These are phyloP conservation scores for Agriotes lineatus DNA, from an alignment of 2,888 invertebrate genomes.

Conservation along the genomic window DNA sequence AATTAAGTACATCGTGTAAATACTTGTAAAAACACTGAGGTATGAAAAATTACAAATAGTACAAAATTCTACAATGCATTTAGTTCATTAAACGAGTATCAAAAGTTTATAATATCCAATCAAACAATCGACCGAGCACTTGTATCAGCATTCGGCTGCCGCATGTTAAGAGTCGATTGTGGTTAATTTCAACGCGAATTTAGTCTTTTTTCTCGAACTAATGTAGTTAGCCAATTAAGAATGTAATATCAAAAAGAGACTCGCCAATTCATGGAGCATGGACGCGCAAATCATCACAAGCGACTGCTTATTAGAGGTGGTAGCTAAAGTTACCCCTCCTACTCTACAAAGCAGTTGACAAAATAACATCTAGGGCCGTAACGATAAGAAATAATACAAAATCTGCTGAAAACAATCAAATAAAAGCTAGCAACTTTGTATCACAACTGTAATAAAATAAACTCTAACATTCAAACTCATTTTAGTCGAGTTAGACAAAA, in stretches of 20 bases:
- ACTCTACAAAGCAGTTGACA: not conserved
- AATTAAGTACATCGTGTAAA: constrained; percentile 44
- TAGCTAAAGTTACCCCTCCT: not conserved
- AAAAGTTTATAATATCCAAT: constrained; percentile 18
- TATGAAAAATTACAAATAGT: constrained; percentile 62
- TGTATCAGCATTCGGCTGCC: too few relatives aligned
- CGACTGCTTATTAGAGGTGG: not conserved
- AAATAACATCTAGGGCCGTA: not conserved
- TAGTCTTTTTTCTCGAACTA: constrained; percentile 31
- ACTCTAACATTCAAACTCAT: not conserved
- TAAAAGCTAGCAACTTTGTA: not conserved
- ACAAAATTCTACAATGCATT: constrained; percentile 52
- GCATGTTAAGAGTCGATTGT: too few relatives aligned
- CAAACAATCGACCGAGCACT: too few relatives aligned
- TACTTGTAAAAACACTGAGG: constrained; percentile 58
- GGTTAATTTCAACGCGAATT: constrained; percentile 8
- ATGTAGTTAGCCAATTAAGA: not conserved
- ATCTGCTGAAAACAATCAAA: not conserved
- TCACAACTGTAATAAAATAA: not conserved
- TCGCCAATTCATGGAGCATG: too few relatives aligned
- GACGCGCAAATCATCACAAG: not conserved
- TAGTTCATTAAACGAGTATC: constrained; percentile 19
- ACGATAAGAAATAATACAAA: not conserved
- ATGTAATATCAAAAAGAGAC: too few relatives aligned
- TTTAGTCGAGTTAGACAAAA: not conserved